Evolutionary conservation across 2,113 vertebrate genomes (phyloP).

Genomic region (Apeltes quadracus): DNA sequence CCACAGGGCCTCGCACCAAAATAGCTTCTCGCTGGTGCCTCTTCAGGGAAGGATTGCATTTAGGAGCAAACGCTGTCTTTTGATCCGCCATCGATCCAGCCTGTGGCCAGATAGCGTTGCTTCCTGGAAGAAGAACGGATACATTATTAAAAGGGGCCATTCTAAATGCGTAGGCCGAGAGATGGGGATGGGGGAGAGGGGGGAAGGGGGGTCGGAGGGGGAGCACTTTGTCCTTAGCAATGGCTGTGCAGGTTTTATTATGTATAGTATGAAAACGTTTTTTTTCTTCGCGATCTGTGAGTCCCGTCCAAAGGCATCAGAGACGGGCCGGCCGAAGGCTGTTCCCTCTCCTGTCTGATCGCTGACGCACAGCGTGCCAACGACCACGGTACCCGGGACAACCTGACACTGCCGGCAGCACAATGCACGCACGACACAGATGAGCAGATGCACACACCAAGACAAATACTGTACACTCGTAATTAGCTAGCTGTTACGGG

Average conservation of each 20-base stretch:
- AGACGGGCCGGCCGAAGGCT: constrained; percentile 78
- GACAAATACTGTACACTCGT: constrained; percentile 3
- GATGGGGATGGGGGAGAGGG: constrained; percentile 44
- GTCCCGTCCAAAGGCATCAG: constrained; percentile 69
- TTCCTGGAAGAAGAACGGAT: constrained; percentile 69
- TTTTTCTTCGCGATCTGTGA: constrained; percentile 29
- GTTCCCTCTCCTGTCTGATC: constrained; percentile 84
- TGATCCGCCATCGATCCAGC: constrained; percentile 78
- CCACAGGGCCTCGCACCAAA: constrained; percentile 54
- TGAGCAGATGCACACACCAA: constrained; percentile 2
- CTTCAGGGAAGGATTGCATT: constrained; percentile 65
- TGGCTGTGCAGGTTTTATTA: constrained; percentile 13
- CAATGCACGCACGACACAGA: constrained; percentile 12
- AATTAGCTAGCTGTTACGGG: neutral
- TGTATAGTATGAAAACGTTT: constrained; percentile 8
- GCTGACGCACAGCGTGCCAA: constrained; percentile 60
- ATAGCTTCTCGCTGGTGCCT: constrained; percentile 53
- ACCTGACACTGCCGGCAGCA: constrained; percentile 50
- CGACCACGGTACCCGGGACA: constrained; percentile 39
- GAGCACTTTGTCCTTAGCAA: constrained; percentile 45
- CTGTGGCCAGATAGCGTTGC: constrained; percentile 54
- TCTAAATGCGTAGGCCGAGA: constrained; percentile 64
- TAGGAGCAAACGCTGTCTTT: constrained; percentile 71
- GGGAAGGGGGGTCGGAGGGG: too few species aligned
- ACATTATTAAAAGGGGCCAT: constrained; percentile 75